A percentile compares a stretch with the other conserved stretches of the same genome.
These are phyloP conservation scores for Loris lydekkerianus DNA, from an alignment of 2,797 vertebrate genomes.

Conservation along the genomic window DNA sequence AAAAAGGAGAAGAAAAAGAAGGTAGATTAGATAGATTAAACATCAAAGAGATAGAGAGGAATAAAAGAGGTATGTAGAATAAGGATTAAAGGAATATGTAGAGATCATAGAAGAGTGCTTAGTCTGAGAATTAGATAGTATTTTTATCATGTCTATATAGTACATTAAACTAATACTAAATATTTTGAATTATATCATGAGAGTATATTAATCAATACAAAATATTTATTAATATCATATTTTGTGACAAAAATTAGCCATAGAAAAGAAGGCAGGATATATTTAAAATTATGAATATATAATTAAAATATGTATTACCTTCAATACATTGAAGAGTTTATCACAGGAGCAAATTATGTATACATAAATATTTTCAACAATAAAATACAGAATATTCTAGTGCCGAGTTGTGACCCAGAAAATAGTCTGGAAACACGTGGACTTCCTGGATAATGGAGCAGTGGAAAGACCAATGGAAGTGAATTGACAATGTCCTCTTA, in stretches of 20 bases:
- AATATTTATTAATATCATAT: not conserved
- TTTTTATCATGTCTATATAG: not conserved
- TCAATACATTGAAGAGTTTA: not conserved
- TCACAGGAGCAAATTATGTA: not conserved
- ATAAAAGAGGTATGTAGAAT: not conserved
- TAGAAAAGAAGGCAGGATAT: not conserved
- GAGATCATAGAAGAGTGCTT: not conserved
- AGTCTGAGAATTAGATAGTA: not conserved
- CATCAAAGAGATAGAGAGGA: not conserved
- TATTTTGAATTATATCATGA: not conserved
- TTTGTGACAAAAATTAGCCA: not conserved
- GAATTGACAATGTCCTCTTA: not conserved
- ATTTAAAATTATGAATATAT: not conserved
- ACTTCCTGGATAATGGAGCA: not conserved
- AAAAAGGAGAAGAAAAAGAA: not conserved
- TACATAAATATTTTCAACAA: not conserved
- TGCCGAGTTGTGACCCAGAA: not conserved
- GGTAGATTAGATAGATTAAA: not conserved
- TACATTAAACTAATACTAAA: conserved; percentile 30
- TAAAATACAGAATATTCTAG: not conserved
- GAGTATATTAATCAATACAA: not conserved
- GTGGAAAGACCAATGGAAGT: not conserved
- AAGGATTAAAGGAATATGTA: not conserved
- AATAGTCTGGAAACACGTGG: not conserved
- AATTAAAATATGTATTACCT: not conserved